phyloP scores from a whole-genome alignment of 2,888 invertebrate genomes.

The Nephrotoma flavescens region DNA sequence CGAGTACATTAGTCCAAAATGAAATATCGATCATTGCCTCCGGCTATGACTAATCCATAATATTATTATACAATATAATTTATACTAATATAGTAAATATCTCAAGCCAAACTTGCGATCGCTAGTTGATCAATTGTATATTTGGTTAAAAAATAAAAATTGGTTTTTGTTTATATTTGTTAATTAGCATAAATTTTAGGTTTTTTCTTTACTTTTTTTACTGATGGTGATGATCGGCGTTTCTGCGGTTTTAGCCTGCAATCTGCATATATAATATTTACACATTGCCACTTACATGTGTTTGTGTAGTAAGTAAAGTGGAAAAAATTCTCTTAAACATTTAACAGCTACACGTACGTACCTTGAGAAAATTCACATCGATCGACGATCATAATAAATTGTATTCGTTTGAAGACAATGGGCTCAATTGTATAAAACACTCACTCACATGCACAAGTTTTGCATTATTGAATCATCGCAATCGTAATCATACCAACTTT shows the following conservation, averaged over 20 bases:
- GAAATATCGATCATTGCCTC: not conserved
- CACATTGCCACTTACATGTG: not conserved
- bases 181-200: not conserved
- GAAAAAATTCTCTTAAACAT: not conserved
- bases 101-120: not conserved
- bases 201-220: not conserved
- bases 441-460: not conserved
- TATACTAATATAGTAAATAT: not conserved
- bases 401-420: not conserved
- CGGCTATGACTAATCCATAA: not conserved
- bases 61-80: not conserved
- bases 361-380: not conserved
- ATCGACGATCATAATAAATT: not conserved
- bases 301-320: too few relatives aligned
- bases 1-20: not conserved
- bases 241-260: not conserved
- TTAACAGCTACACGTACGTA: not conserved
- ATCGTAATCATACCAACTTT: not conserved
- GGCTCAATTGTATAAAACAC: not conserved
- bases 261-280: not conserved
- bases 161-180: not conserved
- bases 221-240: not conserved
- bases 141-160: not conserved
- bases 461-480: not conserved
- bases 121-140: not conserved